Evolutionary conservation across 2,888 invertebrate species (phyloP), one percentile per base, ranked within the genome.

Genomic region (Disparrhopalites patrizii): DNA sequence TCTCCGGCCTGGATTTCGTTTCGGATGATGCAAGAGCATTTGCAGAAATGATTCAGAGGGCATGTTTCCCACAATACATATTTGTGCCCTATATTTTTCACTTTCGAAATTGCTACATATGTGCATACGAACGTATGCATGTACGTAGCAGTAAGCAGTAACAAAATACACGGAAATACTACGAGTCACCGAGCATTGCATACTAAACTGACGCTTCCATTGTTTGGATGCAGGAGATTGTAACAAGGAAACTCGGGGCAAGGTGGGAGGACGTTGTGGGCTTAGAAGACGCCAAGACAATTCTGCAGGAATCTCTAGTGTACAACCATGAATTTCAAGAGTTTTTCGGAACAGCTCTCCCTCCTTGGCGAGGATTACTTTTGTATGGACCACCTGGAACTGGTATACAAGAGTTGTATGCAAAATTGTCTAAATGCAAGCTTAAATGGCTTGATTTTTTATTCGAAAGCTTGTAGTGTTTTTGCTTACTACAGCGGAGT

Each of bases 261-360:
- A 83, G 82, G 47, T 96, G 94, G 94, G 81, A 84, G 15, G 90
- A 94, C 75, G 86, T 96, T 47, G 86, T 87, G 71, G 91, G 91
- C 3, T 81, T 94, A 74, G 83, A 85, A 1, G 80, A 84, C 10
- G 88, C 91, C 8, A 90, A 93, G 77, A 83, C 84, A 75, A 79
- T 89, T 65, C 81, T 95, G 18, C 90, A 91, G 81, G 94, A 96
- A 80, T 89, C 93, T 0, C 87, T 93, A 0, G 84, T 94, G 3
- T 91, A 91, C 30, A 27, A 67, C 76, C 65, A 67, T 33, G 70
- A 73, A 31, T 72, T 73, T 62, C 60, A 51, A 25, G 68, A 70
- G 23, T 73, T 73, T 60, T 73, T 73, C 36, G 72, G 73, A 7
- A 58, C 67, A 38, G 70, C 69, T 10, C 65, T 72, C 18, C 82